phyloP scores from a whole-genome alignment of 1,140 invertebrate genomes.

The Papilio glaucus region DNA sequence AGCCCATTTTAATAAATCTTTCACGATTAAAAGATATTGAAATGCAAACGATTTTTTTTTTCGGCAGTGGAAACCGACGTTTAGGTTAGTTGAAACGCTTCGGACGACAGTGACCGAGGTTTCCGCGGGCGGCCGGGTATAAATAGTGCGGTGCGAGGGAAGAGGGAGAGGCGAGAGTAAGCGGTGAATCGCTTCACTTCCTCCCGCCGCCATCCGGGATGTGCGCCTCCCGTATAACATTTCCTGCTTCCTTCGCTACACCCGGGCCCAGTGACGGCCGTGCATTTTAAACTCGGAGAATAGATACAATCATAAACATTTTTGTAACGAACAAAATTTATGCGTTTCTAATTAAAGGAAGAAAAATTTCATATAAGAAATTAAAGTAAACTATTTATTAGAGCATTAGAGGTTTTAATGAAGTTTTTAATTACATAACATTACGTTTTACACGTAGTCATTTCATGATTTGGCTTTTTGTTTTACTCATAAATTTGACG shows the following conservation, averaged over 20 bases:
- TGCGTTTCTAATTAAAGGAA: not conserved
- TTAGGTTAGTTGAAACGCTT: not conserved
- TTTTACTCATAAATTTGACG: too few species aligned
- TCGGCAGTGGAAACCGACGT: too few species aligned
- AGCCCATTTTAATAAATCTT: too few species aligned
- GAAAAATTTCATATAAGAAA: not conserved
- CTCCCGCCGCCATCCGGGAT: conserved; percentile 56
- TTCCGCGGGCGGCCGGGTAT: conserved; percentile 39
- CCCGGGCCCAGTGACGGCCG: not conserved
- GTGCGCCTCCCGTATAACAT: conserved; percentile 54
- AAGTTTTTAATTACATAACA: too few species aligned
- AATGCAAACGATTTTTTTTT: too few species aligned
- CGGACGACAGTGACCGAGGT: conserved; percentile 24
- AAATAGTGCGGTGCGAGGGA: conserved; percentile 44
- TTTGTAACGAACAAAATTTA: not conserved
- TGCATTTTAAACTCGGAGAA: conserved; percentile 16
- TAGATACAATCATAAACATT: conserved; percentile 19
- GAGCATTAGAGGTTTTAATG: too few species aligned
- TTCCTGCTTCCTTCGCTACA: conserved; percentile 53
- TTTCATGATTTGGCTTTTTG: too few species aligned
- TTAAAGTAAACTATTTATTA: too few species aligned
- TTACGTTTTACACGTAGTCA: too few species aligned
- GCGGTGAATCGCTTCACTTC: conserved; percentile 56
- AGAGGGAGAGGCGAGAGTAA: conserved; percentile 42
- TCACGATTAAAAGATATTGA: too few species aligned